A percentile compares a stretch with the other conserved stretches of the same genome.
Conservation (phyloP, 1,140 invertebrate genomes). For the Drosophila mauritiana region DNA sequence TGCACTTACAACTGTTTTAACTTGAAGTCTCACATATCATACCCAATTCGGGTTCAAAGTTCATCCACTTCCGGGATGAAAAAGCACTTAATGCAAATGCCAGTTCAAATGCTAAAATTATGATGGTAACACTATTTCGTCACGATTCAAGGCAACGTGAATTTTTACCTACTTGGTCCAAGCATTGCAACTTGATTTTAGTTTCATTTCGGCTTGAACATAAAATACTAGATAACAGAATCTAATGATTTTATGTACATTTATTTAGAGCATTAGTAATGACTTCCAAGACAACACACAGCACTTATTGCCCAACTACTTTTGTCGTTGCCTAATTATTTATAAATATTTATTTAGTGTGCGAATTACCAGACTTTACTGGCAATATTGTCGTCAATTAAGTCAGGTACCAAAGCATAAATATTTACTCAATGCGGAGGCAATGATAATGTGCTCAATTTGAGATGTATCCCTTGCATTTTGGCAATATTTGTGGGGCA, state of each 20-base stretch:
- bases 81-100: constrained; percentile 61
- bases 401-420: constrained; percentile 9
- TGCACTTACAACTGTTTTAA: constrained; percentile 56
- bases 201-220: too few relatives aligned
- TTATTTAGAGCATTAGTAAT: background rate
- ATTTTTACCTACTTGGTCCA: background rate
- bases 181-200: background rate
- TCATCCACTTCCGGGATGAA: constrained; percentile 40
- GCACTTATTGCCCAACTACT: background rate
- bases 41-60: constrained; percentile 52
- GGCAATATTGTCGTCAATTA: constrained; percentile 32
- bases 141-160: background rate
- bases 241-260: background rate
- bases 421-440: constrained; percentile 30
- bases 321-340: constrained; percentile 19
- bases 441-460: constrained; percentile 7
- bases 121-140: constrained; percentile 6
- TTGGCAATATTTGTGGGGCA: constrained; percentile 7
- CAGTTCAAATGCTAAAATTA: constrained; percentile 28
- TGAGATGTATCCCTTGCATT: background rate
- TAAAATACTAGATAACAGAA: background rate
- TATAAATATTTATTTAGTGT: constrained; percentile 36
- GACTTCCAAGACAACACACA: background rate
- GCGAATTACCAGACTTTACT: constrained; percentile 8
- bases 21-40: constrained; percentile 22